These are phyloP conservation scores for Dendronephthya gigantea DNA, from an alignment of 64 coral and sea anemone genomes.

Conservation along the genomic window DNA sequence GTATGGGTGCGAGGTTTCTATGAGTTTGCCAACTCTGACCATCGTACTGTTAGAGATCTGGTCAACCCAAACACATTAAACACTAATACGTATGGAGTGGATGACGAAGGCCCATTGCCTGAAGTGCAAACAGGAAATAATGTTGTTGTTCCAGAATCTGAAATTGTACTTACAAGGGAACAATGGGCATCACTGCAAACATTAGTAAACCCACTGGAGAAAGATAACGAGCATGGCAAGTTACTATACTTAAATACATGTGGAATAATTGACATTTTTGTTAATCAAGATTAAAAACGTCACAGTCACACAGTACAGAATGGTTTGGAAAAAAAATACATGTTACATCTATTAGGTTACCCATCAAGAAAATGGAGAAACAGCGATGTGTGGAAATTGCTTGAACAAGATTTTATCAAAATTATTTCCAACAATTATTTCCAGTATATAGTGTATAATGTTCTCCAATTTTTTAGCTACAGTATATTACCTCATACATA, in stretches of 20 bases:
- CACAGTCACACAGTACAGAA: too few species aligned
- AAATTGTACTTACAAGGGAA: neutral
- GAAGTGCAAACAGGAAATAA: neutral
- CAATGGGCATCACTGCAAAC: neutral
- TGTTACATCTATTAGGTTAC: too few species aligned
- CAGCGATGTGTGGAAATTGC: too few species aligned
- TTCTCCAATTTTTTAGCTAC: too few species aligned
- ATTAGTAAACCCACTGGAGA: neutral
- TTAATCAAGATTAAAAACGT: too few species aligned
- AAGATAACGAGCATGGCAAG: neutral
- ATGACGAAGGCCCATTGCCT: neutral
- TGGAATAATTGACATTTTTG: too few species aligned
- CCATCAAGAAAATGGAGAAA: too few species aligned
- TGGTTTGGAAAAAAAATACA: too few species aligned
- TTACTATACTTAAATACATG: neutral
- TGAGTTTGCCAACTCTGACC: neutral
- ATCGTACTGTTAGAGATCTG: neutral
- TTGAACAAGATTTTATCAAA: too few species aligned
- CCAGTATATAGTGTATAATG: too few species aligned
- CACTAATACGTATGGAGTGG: neutral
- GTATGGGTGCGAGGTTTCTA: neutral
- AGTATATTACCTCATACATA: too few species aligned
- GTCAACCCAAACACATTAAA: neutral
- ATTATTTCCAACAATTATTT: too few species aligned
- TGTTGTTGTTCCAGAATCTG: neutral